Evolutionary conservation across 1,140 invertebrate species (phyloP).

Genomic region (Bombus breviceps): DNA sequence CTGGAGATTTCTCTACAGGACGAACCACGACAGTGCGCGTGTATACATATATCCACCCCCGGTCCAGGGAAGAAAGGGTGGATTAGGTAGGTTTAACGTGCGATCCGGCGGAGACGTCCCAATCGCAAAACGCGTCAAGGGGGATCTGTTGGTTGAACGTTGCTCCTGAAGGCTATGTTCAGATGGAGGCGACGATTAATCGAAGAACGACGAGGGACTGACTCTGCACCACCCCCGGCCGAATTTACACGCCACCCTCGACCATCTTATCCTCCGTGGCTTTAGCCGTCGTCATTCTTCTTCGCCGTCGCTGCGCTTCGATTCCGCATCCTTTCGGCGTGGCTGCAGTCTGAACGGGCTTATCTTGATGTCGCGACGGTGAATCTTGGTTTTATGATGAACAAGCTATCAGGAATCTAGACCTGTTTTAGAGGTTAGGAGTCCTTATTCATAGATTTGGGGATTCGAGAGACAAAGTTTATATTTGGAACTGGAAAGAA

Average conservation of each 20-base stretch:
- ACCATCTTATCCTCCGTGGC: neutral
- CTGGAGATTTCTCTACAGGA: slow-evolving; percentile 12
- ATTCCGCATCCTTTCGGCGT: neutral
- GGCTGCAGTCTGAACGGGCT: neutral
- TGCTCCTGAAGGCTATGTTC: slow-evolving; percentile 58
- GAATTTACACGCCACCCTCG: slow-evolving; percentile 8
- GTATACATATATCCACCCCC: neutral
- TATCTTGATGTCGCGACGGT: neutral
- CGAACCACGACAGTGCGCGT: neutral
- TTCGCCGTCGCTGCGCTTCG: slow-evolving; percentile 3
- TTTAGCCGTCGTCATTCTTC: slow-evolving; percentile 29
- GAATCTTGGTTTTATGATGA: neutral
- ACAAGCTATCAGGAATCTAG: neutral
- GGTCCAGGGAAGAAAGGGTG: slow-evolving; percentile 31
- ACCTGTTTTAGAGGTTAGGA: neutral
- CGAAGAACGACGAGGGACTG: slow-evolving; percentile 20
- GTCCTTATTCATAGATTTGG: neutral
- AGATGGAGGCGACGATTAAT: slow-evolving; percentile 61
- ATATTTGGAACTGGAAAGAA: neutral
- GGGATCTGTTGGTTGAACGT: slow-evolving; percentile 50
- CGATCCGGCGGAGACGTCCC: slow-evolving; percentile 58
- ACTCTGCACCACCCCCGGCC: neutral
- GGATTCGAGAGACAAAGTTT: neutral
- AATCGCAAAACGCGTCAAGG: slow-evolving; percentile 64
- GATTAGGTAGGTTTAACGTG: slow-evolving; percentile 66